Conservation (phyloP, 2,113 vertebrate genomes). For the Pelmatolapia mariae region DNA sequence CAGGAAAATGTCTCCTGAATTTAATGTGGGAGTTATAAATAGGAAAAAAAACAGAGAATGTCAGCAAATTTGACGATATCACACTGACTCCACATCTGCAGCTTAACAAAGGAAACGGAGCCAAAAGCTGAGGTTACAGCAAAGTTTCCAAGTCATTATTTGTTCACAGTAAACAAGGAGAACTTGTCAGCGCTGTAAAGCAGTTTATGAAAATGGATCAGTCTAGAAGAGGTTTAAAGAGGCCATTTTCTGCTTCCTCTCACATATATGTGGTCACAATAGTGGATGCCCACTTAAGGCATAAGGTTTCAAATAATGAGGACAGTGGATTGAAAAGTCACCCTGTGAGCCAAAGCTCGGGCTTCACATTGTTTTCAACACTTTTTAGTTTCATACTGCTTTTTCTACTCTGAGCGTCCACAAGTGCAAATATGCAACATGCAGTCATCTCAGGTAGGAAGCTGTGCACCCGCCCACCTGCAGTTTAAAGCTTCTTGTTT, state of each 20-base stretch:
- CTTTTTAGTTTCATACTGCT: not conserved
- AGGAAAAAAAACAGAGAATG: not conserved
- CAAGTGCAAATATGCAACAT: not conserved
- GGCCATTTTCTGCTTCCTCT: not conserved
- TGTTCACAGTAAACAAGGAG: not conserved
- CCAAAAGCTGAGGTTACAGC: not conserved
- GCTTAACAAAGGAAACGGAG: not conserved
- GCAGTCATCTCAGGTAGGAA: not conserved
- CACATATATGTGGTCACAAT: rapidly evolving
- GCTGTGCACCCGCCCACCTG: not conserved
- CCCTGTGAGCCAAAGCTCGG: not conserved
- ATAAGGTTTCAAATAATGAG: not conserved
- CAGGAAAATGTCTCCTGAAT: not conserved
- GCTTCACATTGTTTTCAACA: not conserved
- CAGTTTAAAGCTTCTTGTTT: not conserved
- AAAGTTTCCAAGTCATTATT: not conserved
- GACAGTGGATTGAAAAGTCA: not conserved
- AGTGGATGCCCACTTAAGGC: not conserved
- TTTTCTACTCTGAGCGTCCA: not conserved
- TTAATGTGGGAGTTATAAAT: not conserved
- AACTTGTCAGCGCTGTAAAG: not conserved
- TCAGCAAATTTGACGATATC: not conserved
- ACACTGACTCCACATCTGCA: not conserved
- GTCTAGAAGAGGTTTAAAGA: not conserved
- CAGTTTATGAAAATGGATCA: not conserved